Conservation (phyloP, 2,797 vertebrate genomes). For the Columba guinea region DNA sequence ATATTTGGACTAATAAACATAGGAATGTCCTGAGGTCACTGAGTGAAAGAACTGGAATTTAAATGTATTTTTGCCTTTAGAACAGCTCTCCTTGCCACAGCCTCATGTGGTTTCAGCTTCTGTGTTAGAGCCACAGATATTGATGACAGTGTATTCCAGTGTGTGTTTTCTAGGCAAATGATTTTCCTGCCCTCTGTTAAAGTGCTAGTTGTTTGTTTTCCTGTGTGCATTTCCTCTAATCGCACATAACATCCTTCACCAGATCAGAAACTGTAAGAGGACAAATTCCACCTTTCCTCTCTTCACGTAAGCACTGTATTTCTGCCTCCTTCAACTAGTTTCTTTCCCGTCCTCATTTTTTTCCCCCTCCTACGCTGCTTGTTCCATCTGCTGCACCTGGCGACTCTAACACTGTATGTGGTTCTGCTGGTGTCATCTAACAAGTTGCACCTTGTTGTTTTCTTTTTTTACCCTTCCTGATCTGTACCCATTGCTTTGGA, state of each 20-base stretch:
- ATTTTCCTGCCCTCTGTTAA: slow-evolving; percentile 28
- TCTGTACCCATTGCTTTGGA: slow-evolving; percentile 20
- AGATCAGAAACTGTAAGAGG: slow-evolving; percentile 69
- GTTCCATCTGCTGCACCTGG: neutral
- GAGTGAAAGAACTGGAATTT: neutral
- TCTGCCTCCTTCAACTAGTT: slow-evolving; percentile 32
- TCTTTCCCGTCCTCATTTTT: neutral
- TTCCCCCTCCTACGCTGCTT: neutral
- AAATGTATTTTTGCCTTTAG: neutral
- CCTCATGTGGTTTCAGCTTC: neutral
- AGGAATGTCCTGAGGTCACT: neutral
- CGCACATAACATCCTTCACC: slow-evolving; percentile 47
- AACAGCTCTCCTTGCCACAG: neutral
- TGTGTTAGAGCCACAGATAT: neutral
- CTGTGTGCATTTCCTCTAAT: slow-evolving; percentile 54
- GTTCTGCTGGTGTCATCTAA: neutral
- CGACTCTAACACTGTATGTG: slow-evolving; percentile 22
- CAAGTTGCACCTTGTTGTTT: neutral
- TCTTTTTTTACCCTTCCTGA: neutral
- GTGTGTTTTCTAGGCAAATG: slow-evolving; percentile 20
- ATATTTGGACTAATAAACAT: neutral
- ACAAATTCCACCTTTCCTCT: slow-evolving; percentile 67
- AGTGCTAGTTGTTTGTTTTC: slow-evolving; percentile 45
- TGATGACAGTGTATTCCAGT: neutral
- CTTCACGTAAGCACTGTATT: slow-evolving; percentile 72